Base-by-base conservation (phyloP, 2,888 invertebrate species). In the Rutpela maculata region DNA sequence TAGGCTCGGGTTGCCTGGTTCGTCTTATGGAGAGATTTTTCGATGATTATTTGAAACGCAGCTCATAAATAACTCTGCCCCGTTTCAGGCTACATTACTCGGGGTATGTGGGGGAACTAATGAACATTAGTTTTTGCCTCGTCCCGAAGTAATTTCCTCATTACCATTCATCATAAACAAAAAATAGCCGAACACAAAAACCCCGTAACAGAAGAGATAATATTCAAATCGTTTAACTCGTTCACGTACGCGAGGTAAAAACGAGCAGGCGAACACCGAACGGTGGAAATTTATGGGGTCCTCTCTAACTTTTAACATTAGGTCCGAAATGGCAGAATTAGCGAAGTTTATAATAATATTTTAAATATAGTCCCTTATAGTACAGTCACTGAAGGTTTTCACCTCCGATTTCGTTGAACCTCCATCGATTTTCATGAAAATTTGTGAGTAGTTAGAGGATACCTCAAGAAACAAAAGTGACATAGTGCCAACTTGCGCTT, bases 191-290 rank as follows among this genome's bases (percentile, higher is more conserved):
- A n/a, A 26, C n/a, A 35, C 31, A 70, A 60, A 60, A 60, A 60
- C 38, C 26, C 6, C 60, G 38, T 62, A 70, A 60, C n/a, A 43
- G 60, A 55, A 67, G 60, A 70, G 70, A 70, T 70, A 70, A 70
- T 70, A 70, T 70, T 70, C 70, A 70, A 70, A 70, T 70, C 70
- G 70, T 70, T 70, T 60, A 60, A 60, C 70, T 60, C 43, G 60
- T 70, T 60, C 70, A 43, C 70, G 43, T 70, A 67, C 19, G 7
- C 17, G 22, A 26, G 11, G 69, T 17, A 56, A 35, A 69, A 59
- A 38, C 43, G 17, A 31, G 22, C 31, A n/a, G n/a, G n/a, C n/a
- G n/a, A n/a, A n/a, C n/a, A n/a, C n/a, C n/a, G 17, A 60, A 70
- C n/a, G 60, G 60, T 22, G 38, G 43, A 22, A 60, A 69, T 72